phyloP scores from a whole-genome alignment of 2,888 invertebrate species.

The Acronicta leporina region DNA sequence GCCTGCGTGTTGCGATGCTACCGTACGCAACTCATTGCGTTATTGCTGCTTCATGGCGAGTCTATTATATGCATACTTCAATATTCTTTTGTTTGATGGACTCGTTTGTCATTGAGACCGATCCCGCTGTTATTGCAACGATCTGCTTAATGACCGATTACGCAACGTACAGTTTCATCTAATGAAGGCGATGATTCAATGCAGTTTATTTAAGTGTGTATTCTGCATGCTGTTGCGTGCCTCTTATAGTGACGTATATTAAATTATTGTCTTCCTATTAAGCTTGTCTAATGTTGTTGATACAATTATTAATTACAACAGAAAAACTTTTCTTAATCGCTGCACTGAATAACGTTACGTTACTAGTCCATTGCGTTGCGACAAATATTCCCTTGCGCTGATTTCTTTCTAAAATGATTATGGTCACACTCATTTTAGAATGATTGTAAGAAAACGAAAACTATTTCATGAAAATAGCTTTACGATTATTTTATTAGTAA shows the following conservation, averaged over 20 bases:
- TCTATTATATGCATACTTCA: conserved; percentile 52
- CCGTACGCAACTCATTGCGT: conserved; percentile 40
- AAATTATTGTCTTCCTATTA: conserved; percentile 32
- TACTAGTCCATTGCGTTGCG: too few species aligned
- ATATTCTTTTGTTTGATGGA: conserved; percentile 56
- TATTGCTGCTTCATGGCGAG: conserved; percentile 27
- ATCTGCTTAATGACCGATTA: conserved; percentile 78
- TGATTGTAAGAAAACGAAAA: too few species aligned
- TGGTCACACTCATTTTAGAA: too few species aligned
- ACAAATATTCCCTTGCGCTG: too few species aligned
- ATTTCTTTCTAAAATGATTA: too few species aligned
- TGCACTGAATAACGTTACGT: conserved; percentile 3
- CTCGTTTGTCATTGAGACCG: conserved; percentile 55
- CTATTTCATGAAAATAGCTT: background rate
- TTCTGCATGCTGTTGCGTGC: conserved; percentile 53
- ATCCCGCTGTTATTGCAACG: conserved; percentile 55
- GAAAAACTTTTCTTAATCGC: conserved; percentile 10
- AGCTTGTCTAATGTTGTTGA: conserved; percentile 30
- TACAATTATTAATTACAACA: conserved; percentile 24
- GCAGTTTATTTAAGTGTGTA: conserved; percentile 62
- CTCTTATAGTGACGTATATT: conserved; percentile 36
- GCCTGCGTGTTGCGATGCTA: conserved; percentile 17
- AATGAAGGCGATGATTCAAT: conserved; percentile 75
- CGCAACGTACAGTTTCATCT: conserved; percentile 73
- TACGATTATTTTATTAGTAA: conserved; percentile 52